phyloP scores from a whole-genome alignment of 2,888 invertebrate genomes.

The Hesperia comma region DNA sequence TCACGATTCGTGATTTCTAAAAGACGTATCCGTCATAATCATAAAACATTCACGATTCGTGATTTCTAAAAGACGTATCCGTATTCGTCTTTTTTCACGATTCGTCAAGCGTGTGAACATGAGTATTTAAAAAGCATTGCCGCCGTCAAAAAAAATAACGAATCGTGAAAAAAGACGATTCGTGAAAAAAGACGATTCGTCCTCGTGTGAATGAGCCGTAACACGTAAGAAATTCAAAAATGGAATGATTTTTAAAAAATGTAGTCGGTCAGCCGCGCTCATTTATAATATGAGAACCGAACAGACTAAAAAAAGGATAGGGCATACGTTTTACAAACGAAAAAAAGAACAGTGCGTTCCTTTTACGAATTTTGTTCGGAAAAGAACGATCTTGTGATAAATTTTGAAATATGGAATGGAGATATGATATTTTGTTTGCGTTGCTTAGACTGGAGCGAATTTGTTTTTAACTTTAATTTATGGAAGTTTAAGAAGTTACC shows the following conservation, averaged over 20 bases:
- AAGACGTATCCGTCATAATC: too few species aligned
- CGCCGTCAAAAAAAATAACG: too few species aligned
- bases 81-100: too few species aligned
- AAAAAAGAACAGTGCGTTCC: constrained; percentile 53
- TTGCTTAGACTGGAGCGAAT: constrained; percentile 41
- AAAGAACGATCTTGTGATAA: constrained; percentile 80
- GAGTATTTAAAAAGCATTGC: too few species aligned
- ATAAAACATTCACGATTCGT: too few species aligned
- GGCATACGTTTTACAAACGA: constrained; percentile 62
- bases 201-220: too few species aligned
- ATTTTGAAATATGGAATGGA: constrained; percentile 82
- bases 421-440: constrained; percentile 69
- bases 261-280: constrained; percentile 59
- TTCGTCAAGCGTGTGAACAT: too few species aligned
- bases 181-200: too few species aligned
- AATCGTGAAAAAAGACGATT: too few species aligned
- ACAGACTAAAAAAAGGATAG: constrained; percentile 52
- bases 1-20: too few species aligned
- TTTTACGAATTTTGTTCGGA: constrained; percentile 78
- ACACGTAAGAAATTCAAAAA: constrained; percentile 61
- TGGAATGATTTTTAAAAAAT: constrained; percentile 68
- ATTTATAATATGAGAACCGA: constrained; percentile 75
- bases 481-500: too few species aligned
- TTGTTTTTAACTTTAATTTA: constrained; percentile 27
- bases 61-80: too few species aligned